phyloP scores from a whole-genome alignment of 2,797 vertebrate species.

The Lepus oiostolus region DNA sequence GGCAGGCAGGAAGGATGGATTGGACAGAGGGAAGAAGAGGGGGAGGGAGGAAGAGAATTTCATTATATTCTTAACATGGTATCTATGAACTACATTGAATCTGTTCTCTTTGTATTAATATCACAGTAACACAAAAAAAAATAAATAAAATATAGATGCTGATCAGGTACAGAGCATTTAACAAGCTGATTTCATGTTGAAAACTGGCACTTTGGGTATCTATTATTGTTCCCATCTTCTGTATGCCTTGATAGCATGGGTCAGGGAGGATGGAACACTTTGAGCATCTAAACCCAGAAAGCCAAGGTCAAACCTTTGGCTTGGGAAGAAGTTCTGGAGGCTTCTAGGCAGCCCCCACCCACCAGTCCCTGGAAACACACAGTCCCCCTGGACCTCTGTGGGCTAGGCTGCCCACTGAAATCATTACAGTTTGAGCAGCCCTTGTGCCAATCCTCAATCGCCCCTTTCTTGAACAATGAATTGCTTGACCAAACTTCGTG shows the following conservation, averaged over 20 bases:
- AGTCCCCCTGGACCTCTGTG: neutral
- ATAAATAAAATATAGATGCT: neutral
- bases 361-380: no score
- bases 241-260: neutral
- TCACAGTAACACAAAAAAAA: neutral
- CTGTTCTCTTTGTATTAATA: no score
- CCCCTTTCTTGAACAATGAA: neutral
- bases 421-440: neutral
- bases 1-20: no score
- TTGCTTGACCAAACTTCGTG: neutral
- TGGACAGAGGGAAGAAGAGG: no score
- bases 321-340: neutral
- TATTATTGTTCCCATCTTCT: neutral
- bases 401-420: neutral
- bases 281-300: neutral
- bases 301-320: neutral
- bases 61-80: no score
- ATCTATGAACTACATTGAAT: no score
- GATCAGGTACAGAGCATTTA: neutral
- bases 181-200: neutral
- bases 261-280: neutral
- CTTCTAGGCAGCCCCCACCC: neutral
- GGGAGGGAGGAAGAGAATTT: no score
- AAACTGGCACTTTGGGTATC: neutral
- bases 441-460: neutral